A percentile compares a stretch with the other conserved stretches of the same genome.
Evolutionary conservation across 2,888 invertebrate species (phyloP).

Genomic region (Anticlea derivata): DNA sequence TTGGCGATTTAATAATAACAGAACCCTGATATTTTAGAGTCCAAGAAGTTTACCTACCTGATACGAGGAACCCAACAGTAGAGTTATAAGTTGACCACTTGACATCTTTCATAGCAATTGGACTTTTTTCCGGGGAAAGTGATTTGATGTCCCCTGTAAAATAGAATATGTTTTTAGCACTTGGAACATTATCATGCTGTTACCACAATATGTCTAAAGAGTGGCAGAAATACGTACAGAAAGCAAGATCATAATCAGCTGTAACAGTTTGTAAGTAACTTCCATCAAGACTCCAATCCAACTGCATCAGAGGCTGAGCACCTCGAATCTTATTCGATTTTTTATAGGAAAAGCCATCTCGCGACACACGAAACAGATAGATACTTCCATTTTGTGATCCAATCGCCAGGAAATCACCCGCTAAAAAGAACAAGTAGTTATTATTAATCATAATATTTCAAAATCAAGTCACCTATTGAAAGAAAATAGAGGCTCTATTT

Average conservation of each 20-base stretch:
- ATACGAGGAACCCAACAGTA: constrained; percentile 93
- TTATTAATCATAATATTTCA: no score
- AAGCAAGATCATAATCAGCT: constrained; percentile 93
- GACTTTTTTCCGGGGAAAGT: constrained; percentile 93
- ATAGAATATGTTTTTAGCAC: no score
- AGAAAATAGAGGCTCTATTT: constrained; percentile 34
- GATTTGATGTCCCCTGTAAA: constrained; percentile 94
- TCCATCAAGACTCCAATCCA: constrained; percentile 96
- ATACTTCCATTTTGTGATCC: constrained; percentile 95
- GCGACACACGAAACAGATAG: constrained; percentile 89
- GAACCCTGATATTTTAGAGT: no score
- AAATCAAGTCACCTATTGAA: no score
- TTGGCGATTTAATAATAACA: no score
- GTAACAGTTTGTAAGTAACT: constrained; percentile 94
- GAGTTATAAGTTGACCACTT: constrained; percentile 95
- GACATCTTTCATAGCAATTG: constrained; percentile 94
- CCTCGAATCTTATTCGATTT: constrained; percentile 95
- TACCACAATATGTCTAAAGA: no score
- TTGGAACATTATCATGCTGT: no score
- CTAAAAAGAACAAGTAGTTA: constrained; percentile 73
- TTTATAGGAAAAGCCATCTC: constrained; percentile 95
- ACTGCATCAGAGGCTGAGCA: constrained; percentile 91
- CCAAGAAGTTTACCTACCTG: constrained; percentile 87
- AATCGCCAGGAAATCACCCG: constrained; percentile 93
- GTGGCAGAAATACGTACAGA: constrained; percentile 86